These are phyloP conservation scores for Formica selysi DNA, from an alignment of 1,140 invertebrate genomes.

Conservation along the genomic window DNA sequence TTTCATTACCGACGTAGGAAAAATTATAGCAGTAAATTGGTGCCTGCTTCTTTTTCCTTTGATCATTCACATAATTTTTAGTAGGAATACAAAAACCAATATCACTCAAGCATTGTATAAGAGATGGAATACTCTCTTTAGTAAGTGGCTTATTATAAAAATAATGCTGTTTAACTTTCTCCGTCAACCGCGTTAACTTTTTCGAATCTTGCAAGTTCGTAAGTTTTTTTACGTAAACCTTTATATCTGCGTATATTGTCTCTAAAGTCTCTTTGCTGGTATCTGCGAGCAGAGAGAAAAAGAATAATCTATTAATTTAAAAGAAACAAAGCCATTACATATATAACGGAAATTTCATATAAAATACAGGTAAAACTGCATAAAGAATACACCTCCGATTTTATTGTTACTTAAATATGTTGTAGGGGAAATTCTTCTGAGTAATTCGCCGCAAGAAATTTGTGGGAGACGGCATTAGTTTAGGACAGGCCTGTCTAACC, in stretches of 20 bases:
- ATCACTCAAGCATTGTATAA: slow-evolving; percentile 42
- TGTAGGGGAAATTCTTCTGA: no score
- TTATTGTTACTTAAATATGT: no score
- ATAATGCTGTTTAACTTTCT: slow-evolving; percentile 36
- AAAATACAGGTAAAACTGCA: no score
- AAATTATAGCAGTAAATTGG: slow-evolving; percentile 58
- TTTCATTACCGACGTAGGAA: slow-evolving; percentile 50
- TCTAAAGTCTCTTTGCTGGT: slow-evolving; percentile 10
- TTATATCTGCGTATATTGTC: background rate
- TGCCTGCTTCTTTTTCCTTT: slow-evolving; percentile 23
- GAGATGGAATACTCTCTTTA: slow-evolving; percentile 20
- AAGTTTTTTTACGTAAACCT: background rate
- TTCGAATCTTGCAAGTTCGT: background rate
- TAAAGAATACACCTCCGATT: no score
- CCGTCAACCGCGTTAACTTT: slow-evolving; percentile 21
- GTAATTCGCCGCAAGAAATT: no score
- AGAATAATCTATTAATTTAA: slow-evolving; percentile 7
- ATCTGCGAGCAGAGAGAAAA: slow-evolving; percentile 45
- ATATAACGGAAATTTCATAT: background rate
- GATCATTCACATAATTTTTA: slow-evolving; percentile 21
- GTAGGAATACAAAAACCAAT: background rate
- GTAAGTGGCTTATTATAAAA: slow-evolving; percentile 41
- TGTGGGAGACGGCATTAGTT: no score
- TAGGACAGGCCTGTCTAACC: no score
- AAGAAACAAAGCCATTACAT: background rate